These are phyloP conservation scores for Agrochola macilenta DNA, from an alignment of 2,888 invertebrate species.

Conservation along the genomic window DNA sequence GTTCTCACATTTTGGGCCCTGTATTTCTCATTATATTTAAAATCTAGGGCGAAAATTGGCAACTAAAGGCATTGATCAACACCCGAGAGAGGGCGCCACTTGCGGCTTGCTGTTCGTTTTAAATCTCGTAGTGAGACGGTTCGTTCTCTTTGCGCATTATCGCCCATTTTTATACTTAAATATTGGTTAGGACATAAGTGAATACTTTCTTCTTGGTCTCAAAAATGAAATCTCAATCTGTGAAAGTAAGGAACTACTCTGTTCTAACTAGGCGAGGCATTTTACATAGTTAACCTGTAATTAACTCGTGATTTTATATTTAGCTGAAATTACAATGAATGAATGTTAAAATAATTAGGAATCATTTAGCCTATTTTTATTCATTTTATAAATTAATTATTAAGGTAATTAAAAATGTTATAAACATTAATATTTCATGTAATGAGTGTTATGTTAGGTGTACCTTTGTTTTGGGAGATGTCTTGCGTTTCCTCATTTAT, in stretches of 20 bases:
- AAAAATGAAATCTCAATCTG: conserved; percentile 64
- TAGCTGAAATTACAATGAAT: conserved; percentile 63
- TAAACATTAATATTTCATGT: conserved; percentile 50
- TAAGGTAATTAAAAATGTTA: conserved; percentile 47
- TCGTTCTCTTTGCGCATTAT: conserved; percentile 50
- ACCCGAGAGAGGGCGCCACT: conserved; percentile 44
- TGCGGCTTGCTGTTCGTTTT: conserved; percentile 41
- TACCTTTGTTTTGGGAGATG: conserved; percentile 22
- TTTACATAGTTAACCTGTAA: conserved; percentile 47
- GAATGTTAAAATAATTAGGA: conserved; percentile 51
- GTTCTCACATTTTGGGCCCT: conserved; percentile 65
- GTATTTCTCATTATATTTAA: conserved; percentile 51
- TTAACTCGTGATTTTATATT: conserved; percentile 58
- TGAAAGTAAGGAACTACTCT: conserved; percentile 68
- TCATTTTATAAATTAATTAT: conserved; percentile 47
- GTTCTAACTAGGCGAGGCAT: conserved; percentile 52
- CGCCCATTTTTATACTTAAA: conserved; percentile 59
- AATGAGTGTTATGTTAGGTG: conserved; percentile 28
- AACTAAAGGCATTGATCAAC: conserved; percentile 35
- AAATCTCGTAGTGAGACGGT: conserved; percentile 24
- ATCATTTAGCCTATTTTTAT: conserved; percentile 50
- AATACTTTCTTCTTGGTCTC: conserved; percentile 69
- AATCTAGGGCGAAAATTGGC: conserved; percentile 58
- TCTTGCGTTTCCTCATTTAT: not conserved
- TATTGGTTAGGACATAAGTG: conserved; percentile 62